Percentiles rank a stretch among this genome's conserved stretches.
Conservation (phyloP, 2,888 invertebrate genomes). For the Sarcophaga subvicina region DNA sequence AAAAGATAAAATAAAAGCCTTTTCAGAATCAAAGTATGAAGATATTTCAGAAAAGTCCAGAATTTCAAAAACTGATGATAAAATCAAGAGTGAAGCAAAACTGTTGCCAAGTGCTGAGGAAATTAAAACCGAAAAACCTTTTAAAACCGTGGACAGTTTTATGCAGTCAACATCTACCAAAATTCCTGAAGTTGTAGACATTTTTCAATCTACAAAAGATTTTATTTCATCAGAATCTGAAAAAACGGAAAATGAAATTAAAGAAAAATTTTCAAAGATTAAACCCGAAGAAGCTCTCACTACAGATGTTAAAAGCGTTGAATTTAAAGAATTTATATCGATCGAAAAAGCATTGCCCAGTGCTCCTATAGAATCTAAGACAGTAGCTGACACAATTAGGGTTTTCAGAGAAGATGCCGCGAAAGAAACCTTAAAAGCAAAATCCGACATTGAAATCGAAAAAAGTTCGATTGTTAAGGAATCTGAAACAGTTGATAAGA, state of each 20-base stretch:
- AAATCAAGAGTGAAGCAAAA: conserved; percentile 38
- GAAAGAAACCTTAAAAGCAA: neutral
- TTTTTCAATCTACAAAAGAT: conserved; percentile 27
- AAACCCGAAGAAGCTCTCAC: neutral
- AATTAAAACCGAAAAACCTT: conserved; percentile 38
- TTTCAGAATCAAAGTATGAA: conserved; percentile 39
- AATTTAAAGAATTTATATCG: neutral
- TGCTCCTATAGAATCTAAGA: conserved; percentile 9
- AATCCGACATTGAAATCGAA: neutral
- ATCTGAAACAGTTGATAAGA: conserved; percentile 8
- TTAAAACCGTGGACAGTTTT: conserved; percentile 3
- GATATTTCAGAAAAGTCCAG: conserved; percentile 8
- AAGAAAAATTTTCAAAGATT: neutral
- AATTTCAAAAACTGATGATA: conserved; percentile 36
- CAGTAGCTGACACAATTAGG: conserved; percentile 36
- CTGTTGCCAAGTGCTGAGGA: neutral
- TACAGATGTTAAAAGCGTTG: neutral
- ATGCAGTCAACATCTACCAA: neutral
- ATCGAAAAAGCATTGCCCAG: neutral
- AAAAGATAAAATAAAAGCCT: conserved; percentile 58
- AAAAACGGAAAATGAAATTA: neutral
- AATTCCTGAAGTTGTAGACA: neutral
- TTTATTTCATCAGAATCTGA: conserved; percentile 10
- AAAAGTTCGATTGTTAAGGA: neutral
- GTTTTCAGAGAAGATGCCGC: neutral